These are phyloP conservation scores for Amphipoea oculea DNA, from an alignment of 2,888 invertebrate species.

Conservation along the genomic window DNA sequence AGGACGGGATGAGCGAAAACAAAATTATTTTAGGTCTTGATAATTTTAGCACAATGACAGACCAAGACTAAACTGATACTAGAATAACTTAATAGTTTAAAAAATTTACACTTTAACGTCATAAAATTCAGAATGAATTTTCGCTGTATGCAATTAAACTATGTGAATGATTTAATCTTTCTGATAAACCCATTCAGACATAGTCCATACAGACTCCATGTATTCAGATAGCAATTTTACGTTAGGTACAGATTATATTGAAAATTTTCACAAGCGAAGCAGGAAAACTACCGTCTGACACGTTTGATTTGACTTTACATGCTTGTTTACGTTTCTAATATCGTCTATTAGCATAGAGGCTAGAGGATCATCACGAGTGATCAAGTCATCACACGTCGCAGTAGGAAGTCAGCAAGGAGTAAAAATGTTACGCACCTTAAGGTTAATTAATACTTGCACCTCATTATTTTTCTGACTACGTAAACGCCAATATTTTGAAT, in stretches of 20 bases:
- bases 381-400: background rate
- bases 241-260: background rate
- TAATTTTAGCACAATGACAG: background rate
- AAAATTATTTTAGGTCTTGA: background rate
- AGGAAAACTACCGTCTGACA: conserved; percentile 49
- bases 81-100: background rate
- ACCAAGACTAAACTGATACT: background rate
- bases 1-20: background rate
- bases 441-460: background rate
- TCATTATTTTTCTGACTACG: background rate
- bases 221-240: background rate
- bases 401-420: background rate
- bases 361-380: conserved; percentile 28
- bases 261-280: conserved; percentile 2
- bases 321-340: conserved; percentile 55
- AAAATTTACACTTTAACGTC: background rate
- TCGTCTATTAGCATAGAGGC: conserved; percentile 39
- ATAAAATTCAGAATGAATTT: background rate
- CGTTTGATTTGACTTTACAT: conserved; percentile 28
- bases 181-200: background rate
- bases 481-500: background rate
- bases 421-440: background rate
- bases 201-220: background rate
- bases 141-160: background rate
- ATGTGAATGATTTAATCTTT: background rate